Evolutionary conservation across 2,797 vertebrate genomes (phyloP).

Genomic region (Sylvilagus floridanus): DNA sequence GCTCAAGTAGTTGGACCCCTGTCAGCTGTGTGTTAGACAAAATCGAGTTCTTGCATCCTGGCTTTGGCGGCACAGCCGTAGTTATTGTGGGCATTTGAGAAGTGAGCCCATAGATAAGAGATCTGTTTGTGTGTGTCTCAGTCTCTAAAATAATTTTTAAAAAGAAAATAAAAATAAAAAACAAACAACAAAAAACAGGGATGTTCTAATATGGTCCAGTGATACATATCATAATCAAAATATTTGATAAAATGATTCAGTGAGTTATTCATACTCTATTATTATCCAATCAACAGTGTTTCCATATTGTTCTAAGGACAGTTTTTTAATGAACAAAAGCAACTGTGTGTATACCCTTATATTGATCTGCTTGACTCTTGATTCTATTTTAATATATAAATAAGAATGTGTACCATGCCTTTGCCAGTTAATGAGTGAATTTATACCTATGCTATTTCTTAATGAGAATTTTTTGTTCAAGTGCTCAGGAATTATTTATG

Average conservation of each 20-base stretch:
- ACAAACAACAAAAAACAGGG: neutral
- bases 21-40: no score
- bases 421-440: neutral
- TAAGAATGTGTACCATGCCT: neutral
- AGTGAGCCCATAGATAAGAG: no score
- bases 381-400: slow-evolving; percentile 43
- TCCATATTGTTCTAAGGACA: slow-evolving; percentile 14
- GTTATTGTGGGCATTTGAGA: no score
- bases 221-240: neutral
- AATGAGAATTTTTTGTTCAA: slow-evolving; percentile 15
- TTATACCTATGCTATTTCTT: neutral
- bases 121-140: no score
- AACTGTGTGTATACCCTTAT: neutral
- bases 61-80: no score
- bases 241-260: slow-evolving; percentile 48
- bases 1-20: no score
- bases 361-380: neutral
- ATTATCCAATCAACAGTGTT: neutral
- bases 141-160: neutral
- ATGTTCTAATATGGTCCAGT: neutral
- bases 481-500: slow-evolving; percentile 21
- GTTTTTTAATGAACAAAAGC: slow-evolving; percentile 52
- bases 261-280: neutral
- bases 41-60: no score
- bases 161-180: neutral